These are phyloP conservation scores for Lochmaea crataegi DNA, from an alignment of 2,888 invertebrate species.

Conservation along the genomic window DNA sequence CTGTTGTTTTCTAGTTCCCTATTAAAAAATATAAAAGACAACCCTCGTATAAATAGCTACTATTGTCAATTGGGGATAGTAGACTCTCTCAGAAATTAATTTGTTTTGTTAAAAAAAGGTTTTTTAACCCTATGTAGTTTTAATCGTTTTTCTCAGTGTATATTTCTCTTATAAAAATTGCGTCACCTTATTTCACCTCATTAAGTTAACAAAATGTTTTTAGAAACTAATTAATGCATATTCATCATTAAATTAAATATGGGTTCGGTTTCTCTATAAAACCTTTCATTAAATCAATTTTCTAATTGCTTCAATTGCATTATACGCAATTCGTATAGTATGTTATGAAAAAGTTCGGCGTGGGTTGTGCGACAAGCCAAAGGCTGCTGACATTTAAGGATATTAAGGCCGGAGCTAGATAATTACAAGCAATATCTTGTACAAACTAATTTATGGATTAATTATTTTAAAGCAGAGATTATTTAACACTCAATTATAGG, in stretches of 20 bases:
- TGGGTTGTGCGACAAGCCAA: slow-evolving; percentile 14
- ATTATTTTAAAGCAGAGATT: slow-evolving; percentile 34
- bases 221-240: slow-evolving; percentile 34
- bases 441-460: slow-evolving; percentile 33
- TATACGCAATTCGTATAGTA: not conserved
- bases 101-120: too few species aligned
- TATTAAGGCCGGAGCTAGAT: slow-evolving; percentile 13
- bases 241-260: slow-evolving; percentile 34
- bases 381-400: slow-evolving; percentile 32
- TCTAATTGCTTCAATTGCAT: slow-evolving; percentile 26
- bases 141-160: not conserved
- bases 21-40: too few species aligned
- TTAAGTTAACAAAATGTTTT: slow-evolving; percentile 49
- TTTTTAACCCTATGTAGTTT: not conserved
- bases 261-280: not conserved
- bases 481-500: slow-evolving; percentile 35
- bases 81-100: too few species aligned
- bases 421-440: slow-evolving; percentile 29
- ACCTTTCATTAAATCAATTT: slow-evolving; percentile 29
- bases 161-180: slow-evolving; percentile 50
- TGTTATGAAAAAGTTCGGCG: not conserved
- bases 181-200: slow-evolving; percentile 56
- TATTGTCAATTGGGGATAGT: too few species aligned
- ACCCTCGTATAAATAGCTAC: too few species aligned
- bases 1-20: too few species aligned